Evolutionary conservation across 2,797 vertebrate genomes (phyloP), one percentile per base, ranked within the genome.

Genomic region (Acanthurus leucopareius): DNA sequence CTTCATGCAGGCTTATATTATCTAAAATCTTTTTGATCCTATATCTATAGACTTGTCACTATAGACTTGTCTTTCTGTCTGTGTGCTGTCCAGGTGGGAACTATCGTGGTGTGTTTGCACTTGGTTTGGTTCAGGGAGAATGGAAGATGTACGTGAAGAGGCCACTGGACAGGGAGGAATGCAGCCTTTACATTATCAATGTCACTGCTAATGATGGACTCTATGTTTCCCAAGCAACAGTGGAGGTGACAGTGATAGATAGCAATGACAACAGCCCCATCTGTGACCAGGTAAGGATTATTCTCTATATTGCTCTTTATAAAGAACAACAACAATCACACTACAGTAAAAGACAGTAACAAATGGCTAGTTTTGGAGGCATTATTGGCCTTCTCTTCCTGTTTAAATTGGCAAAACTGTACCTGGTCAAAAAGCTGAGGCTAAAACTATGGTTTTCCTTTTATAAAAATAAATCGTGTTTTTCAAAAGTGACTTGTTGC

Each of bases 131-230:
- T 80, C 98, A 99, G 86, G 97, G 93, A 3, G 98, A 99, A 79
- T 99, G 98, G 98, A 99, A 99, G 77, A 97, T 99, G 88, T 99
- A 99, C 10, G 97, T 99, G 70, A 99, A 99, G 89, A 95, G 97
- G 38, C 95, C 95, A 0, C 89, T 99, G 63, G 97, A 99, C 83
- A 93, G 98, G 5, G 98, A 99, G 88, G 96, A 97, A 20, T 96
- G 96, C 80, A 96, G 97, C 44, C 58, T 95, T 67, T 99, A 98
- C 91, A 88, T 95, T 40, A 96, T 99, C 83, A 98, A 98, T 67
- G 94, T 99, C 86, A 99, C 98, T 0, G 98, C 98, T 16, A 99
- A 97, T 0, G 98, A 99, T 14, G 97, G 98, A 54, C 97, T 99
- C 6, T 98, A 97, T 58, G 97, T 98, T 75, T 97, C 97, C 16